These are phyloP conservation scores for Microcebus griseorufus DNA, from an alignment of 2,113 vertebrate genomes.

Conservation along the genomic window DNA sequence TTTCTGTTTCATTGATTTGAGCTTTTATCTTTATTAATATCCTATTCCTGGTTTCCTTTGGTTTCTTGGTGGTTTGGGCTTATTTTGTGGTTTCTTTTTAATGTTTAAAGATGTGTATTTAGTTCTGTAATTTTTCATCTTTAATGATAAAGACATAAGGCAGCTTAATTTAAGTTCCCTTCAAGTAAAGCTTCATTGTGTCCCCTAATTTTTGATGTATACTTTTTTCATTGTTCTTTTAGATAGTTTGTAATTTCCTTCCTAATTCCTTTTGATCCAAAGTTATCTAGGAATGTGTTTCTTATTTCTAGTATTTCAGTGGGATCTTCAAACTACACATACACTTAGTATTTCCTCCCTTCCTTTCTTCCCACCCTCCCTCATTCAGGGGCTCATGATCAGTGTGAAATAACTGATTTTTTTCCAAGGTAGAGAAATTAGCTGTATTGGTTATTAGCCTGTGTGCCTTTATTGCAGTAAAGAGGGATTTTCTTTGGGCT, in stretches of 20 bases:
- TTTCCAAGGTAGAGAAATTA: background rate
- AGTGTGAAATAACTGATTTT: background rate
- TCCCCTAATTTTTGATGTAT: background rate
- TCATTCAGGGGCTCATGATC: background rate
- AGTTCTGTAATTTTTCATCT: background rate
- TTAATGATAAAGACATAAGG: background rate
- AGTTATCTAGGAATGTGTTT: background rate
- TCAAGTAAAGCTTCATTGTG: background rate
- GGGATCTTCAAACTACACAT: background rate
- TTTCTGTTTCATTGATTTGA: background rate
- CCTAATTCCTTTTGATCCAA: slow-evolving; percentile 34
- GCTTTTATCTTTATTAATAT: slow-evolving; percentile 54
- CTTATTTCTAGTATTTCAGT: slow-evolving; percentile 15
- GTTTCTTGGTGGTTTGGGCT: slow-evolving; percentile 33
- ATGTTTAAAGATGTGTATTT: background rate
- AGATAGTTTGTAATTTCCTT: background rate
- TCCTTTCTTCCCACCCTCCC: background rate
- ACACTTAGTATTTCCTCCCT: background rate
- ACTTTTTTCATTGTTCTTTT: slow-evolving; percentile 8
- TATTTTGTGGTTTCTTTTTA: background rate
- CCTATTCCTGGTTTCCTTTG: slow-evolving; percentile 7
- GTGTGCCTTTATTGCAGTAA: background rate
- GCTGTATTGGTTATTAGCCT: background rate
- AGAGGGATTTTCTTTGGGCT: background rate
- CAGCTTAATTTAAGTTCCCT: background rate